A percentile compares a stretch with the other conserved stretches of the same genome.
phyloP scores from a whole-genome alignment of 1,140 invertebrate genomes.

The Whitmania pigra region DNA sequence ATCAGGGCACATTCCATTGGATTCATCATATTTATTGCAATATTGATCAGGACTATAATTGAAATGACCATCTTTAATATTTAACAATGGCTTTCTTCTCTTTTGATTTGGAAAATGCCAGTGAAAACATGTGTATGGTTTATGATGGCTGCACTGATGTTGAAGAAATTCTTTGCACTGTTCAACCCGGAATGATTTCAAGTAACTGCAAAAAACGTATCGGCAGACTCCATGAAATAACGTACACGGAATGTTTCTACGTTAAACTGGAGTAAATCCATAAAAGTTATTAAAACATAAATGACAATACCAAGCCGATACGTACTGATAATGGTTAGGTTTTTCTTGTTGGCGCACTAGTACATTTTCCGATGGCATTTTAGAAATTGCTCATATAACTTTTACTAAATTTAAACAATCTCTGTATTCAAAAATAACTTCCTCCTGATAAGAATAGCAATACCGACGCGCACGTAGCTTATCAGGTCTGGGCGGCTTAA shows the following conservation, averaged over 20 bases:
- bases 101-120: conserved; percentile 98
- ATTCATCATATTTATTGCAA: conserved; percentile 97
- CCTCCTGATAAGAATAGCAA: too few relatives aligned
- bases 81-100: conserved; percentile 74
- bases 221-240: conserved; percentile 4
- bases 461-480: too few relatives aligned
- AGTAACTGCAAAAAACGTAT: conserved; percentile 41
- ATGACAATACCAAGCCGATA: conserved; percentile 1
- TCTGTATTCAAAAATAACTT: too few relatives aligned
- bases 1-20: conserved; percentile 89
- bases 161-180: conserved; percentile 96
- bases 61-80: conserved; percentile 88
- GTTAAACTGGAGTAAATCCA: conserved; percentile 17
- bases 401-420: not conserved
- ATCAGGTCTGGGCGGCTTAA: too few relatives aligned
- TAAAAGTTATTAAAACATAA: conserved; percentile 13
- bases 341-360: conserved; percentile 56
- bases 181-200: conserved; percentile 97
- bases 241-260: conserved; percentile 9
- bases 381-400: not conserved
- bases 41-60: conserved; percentile 98
- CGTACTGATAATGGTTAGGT: conserved; percentile 90
- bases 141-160: conserved; percentile 98
- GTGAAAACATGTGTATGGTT: conserved; percentile 97
- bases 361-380: conserved; percentile 9